Percentiles rank a stretch among this genome's conserved stretches.
Conservation (phyloP, 2,113 vertebrate species). For the Myrmecophaga tridactyla region DNA sequence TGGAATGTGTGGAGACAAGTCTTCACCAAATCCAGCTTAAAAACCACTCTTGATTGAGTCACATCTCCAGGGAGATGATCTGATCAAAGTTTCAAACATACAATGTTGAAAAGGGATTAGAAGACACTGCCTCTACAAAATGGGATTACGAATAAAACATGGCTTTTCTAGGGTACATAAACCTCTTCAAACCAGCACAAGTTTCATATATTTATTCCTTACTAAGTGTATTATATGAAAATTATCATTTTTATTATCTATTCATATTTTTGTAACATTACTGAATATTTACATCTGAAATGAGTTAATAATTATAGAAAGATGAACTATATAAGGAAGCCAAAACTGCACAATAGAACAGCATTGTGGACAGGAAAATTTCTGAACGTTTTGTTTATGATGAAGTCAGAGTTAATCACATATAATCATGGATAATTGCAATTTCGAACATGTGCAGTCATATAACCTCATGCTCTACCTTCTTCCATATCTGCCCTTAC, state of each 20-base stretch:
- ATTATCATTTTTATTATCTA: background rate
- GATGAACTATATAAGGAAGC: background rate
- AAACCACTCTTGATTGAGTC: too few species aligned
- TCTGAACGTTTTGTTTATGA: background rate
- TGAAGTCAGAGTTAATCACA: background rate
- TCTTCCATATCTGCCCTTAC: background rate
- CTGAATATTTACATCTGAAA: background rate
- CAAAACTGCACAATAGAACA: background rate
- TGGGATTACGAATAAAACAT: too few species aligned
- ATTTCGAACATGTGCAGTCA: background rate
- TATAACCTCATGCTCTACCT: rapidly evolving
- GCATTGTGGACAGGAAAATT: background rate
- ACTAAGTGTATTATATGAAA: background rate
- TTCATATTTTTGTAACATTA: background rate
- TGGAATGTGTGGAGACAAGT: too few species aligned
- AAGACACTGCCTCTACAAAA: too few species aligned
- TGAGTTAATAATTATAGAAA: background rate
- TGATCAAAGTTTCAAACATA: too few species aligned
- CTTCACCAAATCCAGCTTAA: too few species aligned
- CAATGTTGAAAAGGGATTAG: too few species aligned
- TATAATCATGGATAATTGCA: background rate
- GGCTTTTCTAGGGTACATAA: too few species aligned
- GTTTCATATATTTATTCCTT: background rate
- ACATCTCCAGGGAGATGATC: too few species aligned
- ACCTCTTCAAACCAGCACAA: too few species aligned